Evolutionary conservation across 2,797 vertebrate genomes (phyloP), one percentile per base, ranked within the genome.

Genomic region (Alosa sapidissima): DNA sequence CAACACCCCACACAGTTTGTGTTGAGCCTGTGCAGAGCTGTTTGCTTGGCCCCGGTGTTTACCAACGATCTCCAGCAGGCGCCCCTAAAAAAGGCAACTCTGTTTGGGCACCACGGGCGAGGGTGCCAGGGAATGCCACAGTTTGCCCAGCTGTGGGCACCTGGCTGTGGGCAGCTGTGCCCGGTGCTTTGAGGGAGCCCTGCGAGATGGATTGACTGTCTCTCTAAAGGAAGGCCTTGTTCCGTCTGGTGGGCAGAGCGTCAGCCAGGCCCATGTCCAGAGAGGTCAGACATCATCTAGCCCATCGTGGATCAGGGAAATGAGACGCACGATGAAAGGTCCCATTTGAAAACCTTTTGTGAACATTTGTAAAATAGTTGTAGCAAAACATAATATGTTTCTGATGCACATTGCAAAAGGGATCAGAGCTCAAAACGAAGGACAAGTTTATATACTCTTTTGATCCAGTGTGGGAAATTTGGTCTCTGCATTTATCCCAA

Each of bases 81-180:
- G 41, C 41, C 7, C 16, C 72, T 45, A 78, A 21, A 47, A 78
- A 45, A 45, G 36, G 72, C 36, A 47, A 78, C 41, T 78, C 41
- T 78, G 72, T 78, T 78, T 47, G 41, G 41, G 72, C 41, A 19
- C 72, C 72, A 78, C 3, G 5, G 72, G 36, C 33, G 8, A 16
- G 68, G 41, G 72, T 78, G 72, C 72, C 72, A 78, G 72, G 72
- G 72, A 78, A 78, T 78, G 41, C 72, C 72, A 78, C 72, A 47
- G 72, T 78, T 78, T 78, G 72, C 72, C 41, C 72, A 78, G 72
- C 16, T 78, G 72, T 45, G 72, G 72, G 72, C 72, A 78, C 72
- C 72, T 78, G 72, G 72, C 72, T 78, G 68, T 36, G 41, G 41
- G 72, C 72, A 78, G 36, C 72, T 45, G 72, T 78, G 72, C 72